phyloP scores from a whole-genome alignment of 1,140 invertebrate species.

The Platyura marginata region DNA sequence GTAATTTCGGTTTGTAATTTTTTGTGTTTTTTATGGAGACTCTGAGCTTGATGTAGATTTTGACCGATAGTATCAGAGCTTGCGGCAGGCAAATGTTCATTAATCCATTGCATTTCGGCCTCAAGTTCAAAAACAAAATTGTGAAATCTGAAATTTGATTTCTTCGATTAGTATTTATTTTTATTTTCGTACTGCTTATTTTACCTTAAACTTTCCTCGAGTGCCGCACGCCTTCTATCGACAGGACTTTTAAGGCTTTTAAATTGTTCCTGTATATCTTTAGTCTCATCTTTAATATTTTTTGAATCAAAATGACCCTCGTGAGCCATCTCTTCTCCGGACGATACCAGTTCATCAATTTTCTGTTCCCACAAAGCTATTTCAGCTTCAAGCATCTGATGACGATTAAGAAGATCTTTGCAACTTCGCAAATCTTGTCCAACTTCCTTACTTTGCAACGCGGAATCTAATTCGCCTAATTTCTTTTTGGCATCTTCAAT shows the following conservation, averaged over 20 bases:
- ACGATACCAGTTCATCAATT: constrained; percentile 52
- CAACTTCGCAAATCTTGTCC: constrained; percentile 74
- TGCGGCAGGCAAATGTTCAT: constrained; percentile 68
- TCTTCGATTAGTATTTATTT: background rate
- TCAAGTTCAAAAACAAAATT: constrained; percentile 91
- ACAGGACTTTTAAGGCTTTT: constrained; percentile 42
- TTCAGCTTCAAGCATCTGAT: constrained; percentile 66
- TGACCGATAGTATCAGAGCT: constrained; percentile 53
- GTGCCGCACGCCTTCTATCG: constrained; percentile 42
- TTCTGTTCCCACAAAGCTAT: constrained; percentile 57
- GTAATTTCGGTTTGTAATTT: constrained; percentile 74
- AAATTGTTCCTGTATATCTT: constrained; percentile 47
- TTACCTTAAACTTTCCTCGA: constrained; percentile 64
- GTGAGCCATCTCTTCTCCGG: constrained; percentile 75
- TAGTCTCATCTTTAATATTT: constrained; percentile 62
- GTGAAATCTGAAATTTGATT: constrained; percentile 45
- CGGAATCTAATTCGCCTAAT: constrained; percentile 55
- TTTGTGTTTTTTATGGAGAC: constrained; percentile 82
- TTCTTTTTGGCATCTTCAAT: constrained; percentile 66
- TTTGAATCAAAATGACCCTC: constrained; percentile 86
- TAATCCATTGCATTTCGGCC: constrained; percentile 89
- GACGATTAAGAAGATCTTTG: constrained; percentile 72
- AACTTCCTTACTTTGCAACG: constrained; percentile 60
- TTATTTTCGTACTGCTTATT: constrained; percentile 4
- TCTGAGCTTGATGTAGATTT: constrained; percentile 82